Conservation (phyloP, 2,888 invertebrate species). For the Caenorhabditis doughertyi region DNA sequence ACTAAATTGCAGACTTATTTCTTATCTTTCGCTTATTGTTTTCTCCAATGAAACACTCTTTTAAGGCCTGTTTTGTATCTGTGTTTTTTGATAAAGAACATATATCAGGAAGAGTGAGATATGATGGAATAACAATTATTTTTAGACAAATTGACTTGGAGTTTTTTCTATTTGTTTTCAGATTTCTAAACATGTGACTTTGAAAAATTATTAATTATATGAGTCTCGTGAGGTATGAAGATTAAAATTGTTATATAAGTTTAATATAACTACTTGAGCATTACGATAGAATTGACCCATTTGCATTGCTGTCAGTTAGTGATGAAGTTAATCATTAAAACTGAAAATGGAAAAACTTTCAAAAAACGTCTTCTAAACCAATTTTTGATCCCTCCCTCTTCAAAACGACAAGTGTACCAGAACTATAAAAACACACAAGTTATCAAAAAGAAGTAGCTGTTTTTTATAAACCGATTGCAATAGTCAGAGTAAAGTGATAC, state of each 20-base stretch:
- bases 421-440: constrained; percentile 28
- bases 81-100: too few species aligned
- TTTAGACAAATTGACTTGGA: too few species aligned
- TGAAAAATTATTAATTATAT: too few species aligned
- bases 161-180: too few species aligned
- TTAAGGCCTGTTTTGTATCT: background rate
- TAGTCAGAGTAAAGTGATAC: background rate
- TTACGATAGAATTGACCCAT: too few species aligned
- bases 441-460: background rate
- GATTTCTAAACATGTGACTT: too few species aligned
- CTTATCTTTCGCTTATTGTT: background rate
- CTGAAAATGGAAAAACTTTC: background rate
- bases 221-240: too few species aligned
- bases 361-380: background rate
- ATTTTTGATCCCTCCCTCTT: background rate
- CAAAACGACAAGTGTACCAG: constrained; percentile 1
- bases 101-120: too few species aligned
- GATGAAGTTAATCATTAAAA: background rate
- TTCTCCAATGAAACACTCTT: background rate
- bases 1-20: constrained; percentile 26
- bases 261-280: too few species aligned
- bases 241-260: too few species aligned
- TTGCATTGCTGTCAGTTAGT: too few species aligned
- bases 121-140: too few species aligned
- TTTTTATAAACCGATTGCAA: background rate